Base-by-base conservation (phyloP, 2,113 vertebrate species). In the Heterotilapia buettikoferi region DNA sequence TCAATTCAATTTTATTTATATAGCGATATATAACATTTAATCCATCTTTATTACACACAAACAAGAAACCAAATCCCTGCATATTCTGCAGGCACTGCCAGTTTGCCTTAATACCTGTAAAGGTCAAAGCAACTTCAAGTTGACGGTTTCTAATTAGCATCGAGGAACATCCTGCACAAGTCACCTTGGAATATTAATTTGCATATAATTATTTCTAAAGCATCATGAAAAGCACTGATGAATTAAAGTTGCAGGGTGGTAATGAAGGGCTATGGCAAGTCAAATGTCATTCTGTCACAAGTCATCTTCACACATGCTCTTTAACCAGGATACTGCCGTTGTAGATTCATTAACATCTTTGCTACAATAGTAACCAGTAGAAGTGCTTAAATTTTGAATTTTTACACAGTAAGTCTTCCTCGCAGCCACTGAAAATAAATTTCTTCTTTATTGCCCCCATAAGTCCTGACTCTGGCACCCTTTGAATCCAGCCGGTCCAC, bases 151-250 rank as follows among this genome's bases (percentile, higher is more conserved):
- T 92, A 90, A 94, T 93, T 90, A 90, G 82, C 83, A 85, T 73
- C 14, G 76, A 47, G 53, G 80, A 40, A 59, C 87, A 90, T 78
- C 50, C 80, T 71, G 87, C 87, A 56, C 59, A 47, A 79, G 88
- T 93, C 90, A 94, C 94, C 92, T 92, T 94, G 92, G 88, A 80
- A 73, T 78, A 84, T 68, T 85, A 9, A 93, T 92, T 88, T 86
- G 83, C 93, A 89, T 92, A 73, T 76, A 50, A 53, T 16, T 3
- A 16, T 82, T 56, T 83, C 80, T 12, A 56, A 91, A 85, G 52
- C 43, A 29, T 36, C 11, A 3, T 10, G 16, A 33, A 81, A 87
- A 59, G 26, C 45, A 31, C 47, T 88, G 80, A 84, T 12, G 86
- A 68, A 80, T 33, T 19, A 18, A 45, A 36, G 16, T 11, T 45